Evolutionary conservation across 2,888 invertebrate genomes (phyloP).

Genomic region (Aplocera efformata): DNA sequence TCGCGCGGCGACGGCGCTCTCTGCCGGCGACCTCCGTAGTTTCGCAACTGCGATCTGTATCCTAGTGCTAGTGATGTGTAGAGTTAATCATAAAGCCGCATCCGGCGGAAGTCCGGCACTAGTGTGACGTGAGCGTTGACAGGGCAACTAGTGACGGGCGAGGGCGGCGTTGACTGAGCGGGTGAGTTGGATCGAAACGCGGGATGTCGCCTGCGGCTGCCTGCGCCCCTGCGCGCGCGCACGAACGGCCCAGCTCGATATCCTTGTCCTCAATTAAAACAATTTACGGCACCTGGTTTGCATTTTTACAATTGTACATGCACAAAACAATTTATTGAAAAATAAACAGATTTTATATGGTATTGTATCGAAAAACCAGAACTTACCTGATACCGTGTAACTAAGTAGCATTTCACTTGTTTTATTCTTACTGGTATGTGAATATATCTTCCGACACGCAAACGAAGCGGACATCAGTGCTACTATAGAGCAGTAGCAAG

Average conservation of each 20-base stretch:
- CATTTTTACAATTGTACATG: constrained; percentile 52
- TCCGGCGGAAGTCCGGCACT: constrained; percentile 49
- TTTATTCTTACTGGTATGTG: no score
- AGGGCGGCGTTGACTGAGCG: constrained; percentile 46
- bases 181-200: constrained; percentile 49
- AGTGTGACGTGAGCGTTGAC: constrained; percentile 39
- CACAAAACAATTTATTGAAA: constrained; percentile 34
- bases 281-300: constrained; percentile 63
- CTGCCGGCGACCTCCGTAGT: constrained; percentile 66
- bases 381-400: constrained; percentile 2
- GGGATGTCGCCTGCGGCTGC: constrained; percentile 38
- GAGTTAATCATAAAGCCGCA: constrained; percentile 42
- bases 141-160: constrained; percentile 31
- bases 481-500: no score
- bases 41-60: constrained; percentile 56
- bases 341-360: constrained; percentile 10
- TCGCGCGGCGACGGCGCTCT: constrained; percentile 70
- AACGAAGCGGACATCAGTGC: no score
- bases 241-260: constrained; percentile 50
- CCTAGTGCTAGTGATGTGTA: constrained; percentile 71
- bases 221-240: constrained; percentile 35
- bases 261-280: constrained; percentile 76
- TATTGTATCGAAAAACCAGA: not conserved
- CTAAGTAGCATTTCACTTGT: not conserved
- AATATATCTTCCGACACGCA: no score